Conservation (phyloP, 53 echinoderm and acorn worm species). For the Zoroaster sp. region DNA sequence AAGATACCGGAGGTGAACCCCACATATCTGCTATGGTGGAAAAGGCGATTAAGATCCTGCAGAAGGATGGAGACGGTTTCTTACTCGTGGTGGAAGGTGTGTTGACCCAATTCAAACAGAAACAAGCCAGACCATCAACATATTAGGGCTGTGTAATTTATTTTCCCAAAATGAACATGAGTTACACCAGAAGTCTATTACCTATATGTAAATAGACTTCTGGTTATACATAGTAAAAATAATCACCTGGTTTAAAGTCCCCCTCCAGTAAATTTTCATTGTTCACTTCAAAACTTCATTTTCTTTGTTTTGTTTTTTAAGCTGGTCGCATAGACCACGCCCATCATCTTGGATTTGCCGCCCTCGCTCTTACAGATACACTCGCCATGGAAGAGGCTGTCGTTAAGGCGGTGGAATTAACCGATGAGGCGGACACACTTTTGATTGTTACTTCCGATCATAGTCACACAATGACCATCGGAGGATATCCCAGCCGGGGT, state of each 20-base stretch:
- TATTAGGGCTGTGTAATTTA: not conserved
- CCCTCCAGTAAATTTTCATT: no score
- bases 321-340: slow-evolving; percentile 89
- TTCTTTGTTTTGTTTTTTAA: no score
- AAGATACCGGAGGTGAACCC: slow-evolving; percentile 74
- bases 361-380: slow-evolving; percentile 69
- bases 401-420: slow-evolving; percentile 60
- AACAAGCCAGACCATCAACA: no score
- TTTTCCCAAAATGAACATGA: not conserved
- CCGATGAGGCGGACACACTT: slow-evolving; percentile 70
- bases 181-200: no score
- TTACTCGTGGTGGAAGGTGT: slow-evolving; percentile 81
- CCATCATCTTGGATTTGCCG: slow-evolving; percentile 69
- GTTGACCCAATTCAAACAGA: no score
- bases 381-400: slow-evolving; percentile 85
- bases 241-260: no score
- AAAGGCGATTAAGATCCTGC: slow-evolving; percentile 75
- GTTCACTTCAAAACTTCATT: no score
- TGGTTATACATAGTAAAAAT: no score
- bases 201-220: no score
- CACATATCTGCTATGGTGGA: slow-evolving; percentile 80
- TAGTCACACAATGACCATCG: slow-evolving; percentile 75
- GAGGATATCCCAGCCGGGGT: slow-evolving; percentile 73
- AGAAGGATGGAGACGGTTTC: slow-evolving; percentile 67
- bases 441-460: slow-evolving; percentile 89